These are phyloP conservation scores for Hyposoter dolosus DNA, from an alignment of 2,888 invertebrate genomes.

Conservation along the genomic window DNA sequence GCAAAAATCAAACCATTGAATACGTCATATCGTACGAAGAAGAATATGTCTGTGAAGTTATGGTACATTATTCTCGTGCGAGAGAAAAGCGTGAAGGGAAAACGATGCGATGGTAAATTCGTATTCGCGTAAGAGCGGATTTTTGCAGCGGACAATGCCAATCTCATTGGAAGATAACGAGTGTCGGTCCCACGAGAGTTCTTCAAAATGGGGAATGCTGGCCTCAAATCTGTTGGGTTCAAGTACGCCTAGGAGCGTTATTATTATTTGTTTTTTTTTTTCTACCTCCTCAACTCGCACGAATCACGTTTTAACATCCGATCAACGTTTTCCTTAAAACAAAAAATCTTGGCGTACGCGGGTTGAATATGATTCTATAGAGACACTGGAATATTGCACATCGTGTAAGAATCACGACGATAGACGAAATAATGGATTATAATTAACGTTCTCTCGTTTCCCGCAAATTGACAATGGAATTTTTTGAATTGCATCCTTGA, in stretches of 20 bases:
- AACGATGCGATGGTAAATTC: constrained; percentile 36
- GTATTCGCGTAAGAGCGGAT: constrained; percentile 61
- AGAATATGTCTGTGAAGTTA: constrained; percentile 39
- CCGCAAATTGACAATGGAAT: constrained; percentile 27
- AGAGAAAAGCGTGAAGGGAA: constrained; percentile 29
- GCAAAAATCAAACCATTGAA: constrained; percentile 47
- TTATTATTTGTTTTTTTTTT: constrained; percentile 18
- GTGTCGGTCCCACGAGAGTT: constrained; percentile 76
- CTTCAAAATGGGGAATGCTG: constrained; percentile 57
- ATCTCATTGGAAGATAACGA: constrained; percentile 78
- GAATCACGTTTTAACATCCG: constrained; percentile 15
- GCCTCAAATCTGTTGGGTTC: constrained; percentile 78
- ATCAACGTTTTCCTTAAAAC: constrained; percentile 40
- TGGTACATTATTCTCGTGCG: constrained; percentile 37
- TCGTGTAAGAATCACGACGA: constrained; percentile 45
- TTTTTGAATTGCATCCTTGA: constrained; percentile 58
- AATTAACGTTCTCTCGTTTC: constrained; percentile 56
- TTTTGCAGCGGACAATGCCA: constrained; percentile 78
- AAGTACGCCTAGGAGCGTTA: constrained; percentile 75
- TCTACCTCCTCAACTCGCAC: constrained; percentile 24
- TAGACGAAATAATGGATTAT: constrained; percentile 61
- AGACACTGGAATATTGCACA: constrained; percentile 56
- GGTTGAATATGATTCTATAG: background rate
- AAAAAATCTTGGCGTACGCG: constrained; percentile 6
- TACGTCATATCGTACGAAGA: constrained; percentile 34